Evolutionary conservation across 1,140 invertebrate genomes (phyloP), one percentile per base, ranked within the genome.

Genomic region (Euura lappo): DNA sequence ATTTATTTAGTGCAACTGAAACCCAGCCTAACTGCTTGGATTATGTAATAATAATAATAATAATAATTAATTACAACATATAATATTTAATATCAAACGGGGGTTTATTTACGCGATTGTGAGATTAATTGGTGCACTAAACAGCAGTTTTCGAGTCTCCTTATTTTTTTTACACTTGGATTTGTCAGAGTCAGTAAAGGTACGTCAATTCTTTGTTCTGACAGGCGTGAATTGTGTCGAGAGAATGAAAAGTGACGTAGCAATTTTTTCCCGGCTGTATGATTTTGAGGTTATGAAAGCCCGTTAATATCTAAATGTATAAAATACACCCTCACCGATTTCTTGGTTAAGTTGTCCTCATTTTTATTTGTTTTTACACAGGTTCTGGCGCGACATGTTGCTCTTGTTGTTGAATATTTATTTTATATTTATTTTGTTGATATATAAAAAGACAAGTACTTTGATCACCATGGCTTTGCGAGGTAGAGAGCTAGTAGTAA

Each of bases 401-500:
- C 28, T 28, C 28, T 28, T 28, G 28, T 28, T 60, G 51, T 60
- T 6, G 13, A n/a, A 60, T 60, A 60, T 60, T 60, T 60, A 60
- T 60, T 60, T 60, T 60, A 6, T 60, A 60, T 60, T 60, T 60
- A n/a, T 60, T 60, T 60, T 60, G 13, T 11, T n/a, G 13, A 28
- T 28, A 28, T 28, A 28, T 28, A 28, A 28, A 28, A 28, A 28
- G 28, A 28, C 28, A 28, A 28, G 28, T 28, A 28, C 28, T 60
- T 60, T 60, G 13, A 60, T 76, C 28, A 79, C 74, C 77, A 84
- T 84, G 80, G 76, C 75, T 70, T 70, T 76, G 71, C 72, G 77
- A 77, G 70, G 73, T 75, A 78, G 78, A 85, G 82, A 84, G 79
- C 28, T 28, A 28, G 78, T 86, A 87, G 87, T 87, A 88, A 87